These are phyloP conservation scores for Clarias platycephalus DNA, from an alignment of 2,797 vertebrate species.

Conservation along the genomic window DNA sequence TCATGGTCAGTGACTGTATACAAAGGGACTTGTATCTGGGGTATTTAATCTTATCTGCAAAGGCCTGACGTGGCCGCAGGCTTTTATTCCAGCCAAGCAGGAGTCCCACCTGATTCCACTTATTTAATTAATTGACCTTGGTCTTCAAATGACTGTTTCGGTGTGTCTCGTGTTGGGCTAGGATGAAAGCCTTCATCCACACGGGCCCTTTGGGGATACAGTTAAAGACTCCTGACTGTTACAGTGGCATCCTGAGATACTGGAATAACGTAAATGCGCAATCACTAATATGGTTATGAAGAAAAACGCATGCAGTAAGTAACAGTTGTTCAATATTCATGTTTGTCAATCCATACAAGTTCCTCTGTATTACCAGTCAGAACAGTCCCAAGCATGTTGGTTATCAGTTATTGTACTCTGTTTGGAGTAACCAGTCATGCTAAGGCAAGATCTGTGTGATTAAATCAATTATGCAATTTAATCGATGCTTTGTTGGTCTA, in stretches of 20 bases:
- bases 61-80: background rate
- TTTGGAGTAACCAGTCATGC: background rate
- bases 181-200: constrained; percentile 1
- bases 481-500: no score
- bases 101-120: constrained; percentile 8
- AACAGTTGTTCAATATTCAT: background rate
- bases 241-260: background rate
- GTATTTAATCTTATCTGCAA: background rate
- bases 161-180: background rate
- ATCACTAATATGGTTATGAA: background rate
- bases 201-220: background rate
- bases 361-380: background rate
- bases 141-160: constrained; percentile 1
- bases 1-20: background rate
- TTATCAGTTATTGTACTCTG: background rate
- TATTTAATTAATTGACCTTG: constrained; percentile 8
- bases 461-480: no score
- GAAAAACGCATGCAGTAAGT: background rate
- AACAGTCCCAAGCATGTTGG: background rate
- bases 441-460: background rate
- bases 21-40: constrained; percentile 1
- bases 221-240: background rate
- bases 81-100: constrained; percentile 3
- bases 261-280: background rate
- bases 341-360: background rate